Evolutionary conservation across 2,797 vertebrate genomes (phyloP).

Genomic region (Dendrocincla tyrannina): DNA sequence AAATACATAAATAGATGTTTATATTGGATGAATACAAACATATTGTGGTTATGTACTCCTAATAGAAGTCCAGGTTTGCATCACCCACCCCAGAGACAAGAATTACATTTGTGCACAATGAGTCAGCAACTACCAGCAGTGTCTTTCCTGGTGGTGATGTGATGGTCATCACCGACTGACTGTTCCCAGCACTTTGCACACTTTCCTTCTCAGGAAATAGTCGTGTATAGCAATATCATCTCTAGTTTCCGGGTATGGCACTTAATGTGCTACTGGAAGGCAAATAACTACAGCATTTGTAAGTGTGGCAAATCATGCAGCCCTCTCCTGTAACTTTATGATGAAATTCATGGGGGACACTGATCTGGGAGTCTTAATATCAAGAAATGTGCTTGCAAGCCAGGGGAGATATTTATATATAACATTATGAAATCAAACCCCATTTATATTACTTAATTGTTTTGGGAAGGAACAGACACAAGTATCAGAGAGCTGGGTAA

Average conservation of each 20-base stretch:
- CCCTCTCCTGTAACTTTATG: background rate
- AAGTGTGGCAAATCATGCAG: background rate
- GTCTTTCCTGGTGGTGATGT: background rate
- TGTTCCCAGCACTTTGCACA: background rate
- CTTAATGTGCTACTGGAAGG: background rate
- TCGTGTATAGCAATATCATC: background rate
- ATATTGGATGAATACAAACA: background rate
- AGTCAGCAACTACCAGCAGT: background rate
- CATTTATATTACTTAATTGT: background rate
- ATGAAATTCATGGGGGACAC: background rate
- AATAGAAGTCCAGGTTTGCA: background rate
- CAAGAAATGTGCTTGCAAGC: background rate
- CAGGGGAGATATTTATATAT: background rate
- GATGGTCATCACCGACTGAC: background rate
- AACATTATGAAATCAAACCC: background rate
- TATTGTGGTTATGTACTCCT: background rate
- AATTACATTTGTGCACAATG: background rate
- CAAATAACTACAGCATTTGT: background rate
- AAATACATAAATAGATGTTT: background rate
- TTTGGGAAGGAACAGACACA: background rate
- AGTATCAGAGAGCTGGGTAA: background rate
- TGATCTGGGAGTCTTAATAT: background rate
- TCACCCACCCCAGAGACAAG: background rate
- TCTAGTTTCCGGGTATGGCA: background rate
- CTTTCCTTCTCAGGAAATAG: background rate